Evolutionary conservation across 1,140 invertebrate species (phyloP).

Genomic region (Helicoverpa armigera): DNA sequence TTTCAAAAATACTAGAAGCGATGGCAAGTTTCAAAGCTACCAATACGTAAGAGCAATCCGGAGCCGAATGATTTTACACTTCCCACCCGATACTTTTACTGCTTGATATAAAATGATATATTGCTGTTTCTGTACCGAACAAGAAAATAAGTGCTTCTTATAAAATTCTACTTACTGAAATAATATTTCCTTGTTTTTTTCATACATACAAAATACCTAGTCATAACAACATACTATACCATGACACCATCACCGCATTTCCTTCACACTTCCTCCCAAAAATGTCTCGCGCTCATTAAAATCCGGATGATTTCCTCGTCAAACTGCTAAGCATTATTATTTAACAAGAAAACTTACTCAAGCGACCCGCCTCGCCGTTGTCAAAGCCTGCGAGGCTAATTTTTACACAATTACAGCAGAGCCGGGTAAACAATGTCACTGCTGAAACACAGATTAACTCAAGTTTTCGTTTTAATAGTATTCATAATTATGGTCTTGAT

Average conservation of each 20-base stretch:
- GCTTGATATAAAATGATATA: background rate
- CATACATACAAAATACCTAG: too few relatives aligned
- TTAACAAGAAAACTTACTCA: slow-evolving; percentile 27
- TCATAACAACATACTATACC: background rate
- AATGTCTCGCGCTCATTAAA: background rate
- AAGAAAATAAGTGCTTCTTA: too few relatives aligned
- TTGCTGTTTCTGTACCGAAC: background rate
- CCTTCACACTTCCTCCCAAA: background rate
- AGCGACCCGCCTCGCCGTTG: background rate
- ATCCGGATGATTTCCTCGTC: background rate
- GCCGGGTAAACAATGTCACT: slow-evolving; percentile 8
- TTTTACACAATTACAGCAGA: slow-evolving; percentile 33
- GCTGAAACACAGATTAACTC: slow-evolving; percentile 3
- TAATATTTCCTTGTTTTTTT: too few relatives aligned
- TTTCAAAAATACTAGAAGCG: slow-evolving; percentile 27
- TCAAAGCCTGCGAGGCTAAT: slow-evolving; percentile 3
- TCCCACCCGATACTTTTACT: background rate
- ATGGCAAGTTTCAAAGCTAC: slow-evolving; percentile 7
- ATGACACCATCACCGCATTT: background rate
- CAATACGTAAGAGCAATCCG: background rate
- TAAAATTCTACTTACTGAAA: too few relatives aligned
- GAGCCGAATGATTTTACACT: background rate
- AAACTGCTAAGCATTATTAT: background rate
- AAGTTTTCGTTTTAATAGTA: slow-evolving; percentile 18
- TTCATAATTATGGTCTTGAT: background rate